Conservation (phyloP, 2,797 vertebrate genomes). For the Ibycter americanus region DNA sequence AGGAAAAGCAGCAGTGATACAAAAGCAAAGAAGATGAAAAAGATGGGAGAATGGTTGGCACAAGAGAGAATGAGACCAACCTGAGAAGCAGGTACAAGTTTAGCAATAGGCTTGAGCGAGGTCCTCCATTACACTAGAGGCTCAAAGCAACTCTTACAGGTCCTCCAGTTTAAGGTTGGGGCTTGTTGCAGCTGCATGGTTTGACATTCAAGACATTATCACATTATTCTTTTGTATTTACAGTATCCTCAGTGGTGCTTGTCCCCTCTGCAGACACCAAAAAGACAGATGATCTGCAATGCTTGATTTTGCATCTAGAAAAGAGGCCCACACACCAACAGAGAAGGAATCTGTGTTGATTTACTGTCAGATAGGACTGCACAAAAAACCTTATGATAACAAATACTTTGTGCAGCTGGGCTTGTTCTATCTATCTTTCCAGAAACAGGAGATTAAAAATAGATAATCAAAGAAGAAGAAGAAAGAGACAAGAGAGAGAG, state of each 20-base stretch:
- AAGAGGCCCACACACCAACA: not conserved
- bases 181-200: not conserved
- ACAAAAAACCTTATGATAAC: not conserved
- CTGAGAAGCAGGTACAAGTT: not conserved
- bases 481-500: not conserved
- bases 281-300: not conserved
- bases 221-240: not conserved
- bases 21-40: not conserved
- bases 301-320: not conserved
- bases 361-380: not conserved
- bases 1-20: not conserved
- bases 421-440: not conserved
- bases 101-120: not conserved
- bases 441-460: not conserved
- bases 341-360: not conserved
- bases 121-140: not conserved
- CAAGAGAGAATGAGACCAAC: not conserved
- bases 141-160: not conserved
- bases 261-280: not conserved
- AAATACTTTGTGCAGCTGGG: not conserved
- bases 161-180: not conserved
- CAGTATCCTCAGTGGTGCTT: not conserved
- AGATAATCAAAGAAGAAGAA: not conserved
- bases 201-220: not conserved
- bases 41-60: rapidly evolving